Conservation (phyloP, 2,888 invertebrate genomes). For the Drosophila eohydei region DNA sequence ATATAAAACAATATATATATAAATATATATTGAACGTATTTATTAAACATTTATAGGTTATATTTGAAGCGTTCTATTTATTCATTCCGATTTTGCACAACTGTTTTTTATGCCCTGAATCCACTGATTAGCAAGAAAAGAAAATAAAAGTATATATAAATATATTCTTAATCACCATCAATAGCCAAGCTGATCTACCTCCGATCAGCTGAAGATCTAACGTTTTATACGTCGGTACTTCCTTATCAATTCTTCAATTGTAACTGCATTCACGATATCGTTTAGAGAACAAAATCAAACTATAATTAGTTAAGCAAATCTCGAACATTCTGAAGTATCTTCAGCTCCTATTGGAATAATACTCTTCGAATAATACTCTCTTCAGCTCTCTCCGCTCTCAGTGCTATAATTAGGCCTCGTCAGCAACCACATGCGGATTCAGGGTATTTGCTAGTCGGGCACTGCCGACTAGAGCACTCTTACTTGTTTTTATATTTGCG, state of each 20-base stretch:
- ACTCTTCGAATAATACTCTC: background rate
- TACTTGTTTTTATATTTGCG: constrained; percentile 21
- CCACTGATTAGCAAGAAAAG: background rate
- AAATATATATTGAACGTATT: background rate
- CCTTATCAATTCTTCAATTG: background rate
- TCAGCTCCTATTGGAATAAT: background rate
- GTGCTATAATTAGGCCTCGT: background rate
- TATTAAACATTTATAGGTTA: constrained; percentile 21
- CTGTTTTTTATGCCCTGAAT: constrained; percentile 11
- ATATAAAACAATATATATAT: background rate
- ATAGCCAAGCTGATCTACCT: too few relatives aligned
- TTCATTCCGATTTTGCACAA: constrained; percentile 34
- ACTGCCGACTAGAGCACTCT: background rate
- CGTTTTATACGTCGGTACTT: too few relatives aligned
- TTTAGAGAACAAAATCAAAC: background rate
- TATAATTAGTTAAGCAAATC: background rate
- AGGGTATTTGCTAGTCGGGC: constrained; percentile 6
- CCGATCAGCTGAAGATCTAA: background rate
- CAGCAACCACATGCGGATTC: background rate
- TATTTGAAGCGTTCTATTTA: constrained; percentile 20
- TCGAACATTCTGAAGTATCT: background rate
- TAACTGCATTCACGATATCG: background rate
- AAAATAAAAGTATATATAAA: background rate
- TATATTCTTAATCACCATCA: background rate
- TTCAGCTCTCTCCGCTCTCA: background rate